These are phyloP conservation scores for Bombus picipes DNA, from an alignment of 1,140 invertebrate genomes.

Conservation along the genomic window DNA sequence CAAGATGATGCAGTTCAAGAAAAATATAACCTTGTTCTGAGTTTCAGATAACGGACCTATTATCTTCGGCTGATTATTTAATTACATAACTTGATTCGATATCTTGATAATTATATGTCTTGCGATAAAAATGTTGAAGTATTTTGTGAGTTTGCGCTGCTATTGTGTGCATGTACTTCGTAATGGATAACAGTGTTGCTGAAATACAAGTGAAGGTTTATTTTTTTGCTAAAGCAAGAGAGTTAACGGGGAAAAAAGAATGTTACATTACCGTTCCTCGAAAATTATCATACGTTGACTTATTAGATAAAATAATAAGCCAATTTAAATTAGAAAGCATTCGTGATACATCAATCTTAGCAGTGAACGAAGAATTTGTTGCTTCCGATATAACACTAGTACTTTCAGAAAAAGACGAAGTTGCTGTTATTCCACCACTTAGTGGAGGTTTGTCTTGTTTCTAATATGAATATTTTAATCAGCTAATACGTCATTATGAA, in stretches of 20 bases:
- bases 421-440: slow-evolving; percentile 93
- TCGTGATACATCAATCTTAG: slow-evolving; percentile 88
- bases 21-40: slow-evolving; percentile 36
- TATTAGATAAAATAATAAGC: slow-evolving; percentile 85
- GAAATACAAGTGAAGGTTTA: slow-evolving; percentile 85
- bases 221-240: slow-evolving; percentile 94
- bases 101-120: neutral
- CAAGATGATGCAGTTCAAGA: neutral
- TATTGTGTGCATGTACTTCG: neutral
- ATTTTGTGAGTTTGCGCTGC: neutral
- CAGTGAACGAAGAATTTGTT: slow-evolving; percentile 91
- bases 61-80: slow-evolving; percentile 1
- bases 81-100: slow-evolving; percentile 29
- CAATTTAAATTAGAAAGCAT: slow-evolving; percentile 88
- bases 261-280: slow-evolving; percentile 81
- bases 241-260: slow-evolving; percentile 87
- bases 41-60: neutral
- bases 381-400: slow-evolving; percentile 81
- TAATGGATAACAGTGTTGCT: slow-evolving; percentile 31
- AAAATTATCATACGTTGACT: slow-evolving; percentile 81
- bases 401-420: slow-evolving; percentile 87
- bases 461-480: neutral
- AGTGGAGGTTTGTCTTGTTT: slow-evolving; percentile 87
- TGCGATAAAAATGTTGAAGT: slow-evolving; percentile 1
- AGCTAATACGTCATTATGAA: neutral